Evolutionary conservation across 1,140 invertebrate genomes (phyloP), one percentile per base, ranked within the genome.

Genomic region (Heliconius eleuchia): DNA sequence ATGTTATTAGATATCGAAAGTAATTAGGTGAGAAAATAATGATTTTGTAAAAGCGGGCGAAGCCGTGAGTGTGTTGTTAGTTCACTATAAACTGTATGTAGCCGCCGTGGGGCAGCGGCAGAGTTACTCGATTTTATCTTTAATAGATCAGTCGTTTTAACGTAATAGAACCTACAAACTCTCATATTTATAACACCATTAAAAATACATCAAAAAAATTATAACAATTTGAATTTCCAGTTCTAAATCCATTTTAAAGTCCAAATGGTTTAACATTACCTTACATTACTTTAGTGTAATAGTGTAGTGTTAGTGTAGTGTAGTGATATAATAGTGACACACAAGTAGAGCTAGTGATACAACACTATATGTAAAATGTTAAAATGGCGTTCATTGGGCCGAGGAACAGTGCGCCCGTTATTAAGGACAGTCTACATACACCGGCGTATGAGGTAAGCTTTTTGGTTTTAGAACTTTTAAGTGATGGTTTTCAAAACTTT

Each of bases 371-470:
- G 75, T 89, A 91, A 91, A 87, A 94, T 92, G 92, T 84, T 83
- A 94, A 86, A 70, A 93, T 94, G 91, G 92, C 95, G 91, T 89
- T 95, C 84, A 96, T 94, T 80, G 91, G 93, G 34, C 90, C 95
- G 81, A 95, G 93, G 88, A 95, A 95, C 87, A 95, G 94, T 83
- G 95, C 92, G 83, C 94, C 95, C 72, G 86, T 95, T 80, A 93
- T 95, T 81, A 95, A 94, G 87, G 95, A 96, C 90, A 96, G 95
- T 86, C 94, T 96, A 75, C 95, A 95, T 82, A 94, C 94, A 78
- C 95, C 96, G 76, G 95, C 95, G 73, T 96, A 96, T 81, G 94
- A 96, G 89, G 95, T 96, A 93, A 92, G 95, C 86, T 74, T 60
- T 37, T 18, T 7, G 8, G 23, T 39, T 39, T 39, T 72, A 8